Evolutionary conservation across 2,797 vertebrate genomes (phyloP).

Genomic region (Lacerta bilineata): DNA sequence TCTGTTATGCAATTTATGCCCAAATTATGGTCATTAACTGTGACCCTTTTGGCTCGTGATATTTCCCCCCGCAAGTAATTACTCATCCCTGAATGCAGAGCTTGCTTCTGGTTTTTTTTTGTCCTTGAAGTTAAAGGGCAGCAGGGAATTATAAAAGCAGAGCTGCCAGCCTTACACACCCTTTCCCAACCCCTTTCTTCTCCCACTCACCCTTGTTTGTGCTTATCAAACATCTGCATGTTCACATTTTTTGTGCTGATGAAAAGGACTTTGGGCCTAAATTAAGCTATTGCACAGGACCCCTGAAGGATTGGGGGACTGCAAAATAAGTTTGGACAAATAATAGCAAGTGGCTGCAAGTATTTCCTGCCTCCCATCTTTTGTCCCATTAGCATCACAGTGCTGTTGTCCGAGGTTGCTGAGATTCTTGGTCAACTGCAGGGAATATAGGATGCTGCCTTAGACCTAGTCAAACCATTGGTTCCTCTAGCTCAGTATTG

Average conservation of each 20-base stretch:
- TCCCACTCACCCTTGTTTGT: background rate
- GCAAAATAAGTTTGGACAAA: slow-evolving; percentile 58
- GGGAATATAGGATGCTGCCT: slow-evolving; percentile 35
- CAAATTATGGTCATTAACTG: slow-evolving; percentile 21
- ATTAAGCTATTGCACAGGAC: slow-evolving; percentile 56
- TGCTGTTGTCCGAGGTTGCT: background rate
- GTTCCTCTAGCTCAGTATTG: too few relatives aligned
- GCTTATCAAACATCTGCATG: background rate
- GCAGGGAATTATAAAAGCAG: slow-evolving; percentile 18
- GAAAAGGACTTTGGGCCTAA: slow-evolving; percentile 34
- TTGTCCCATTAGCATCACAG: background rate
- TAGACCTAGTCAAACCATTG: too few relatives aligned
- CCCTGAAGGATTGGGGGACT: slow-evolving; percentile 43
- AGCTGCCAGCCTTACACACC: slow-evolving; percentile 11
- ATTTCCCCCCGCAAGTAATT: background rate
- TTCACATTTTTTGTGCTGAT: slow-evolving; percentile 42
- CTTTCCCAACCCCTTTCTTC: background rate
- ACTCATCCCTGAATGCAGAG: background rate
- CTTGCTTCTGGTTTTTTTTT: slow-evolving; percentile 29
- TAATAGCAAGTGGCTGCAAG: slow-evolving; percentile 53
- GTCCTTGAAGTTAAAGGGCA: background rate
- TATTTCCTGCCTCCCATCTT: background rate
- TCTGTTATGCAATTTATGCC: slow-evolving; percentile 15
- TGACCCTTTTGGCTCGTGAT: slow-evolving; percentile 18
- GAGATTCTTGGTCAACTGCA: slow-evolving; percentile 44